These are phyloP conservation scores for Caenorhabditis wallacei DNA, from an alignment of 2,888 invertebrate species.

Conservation along the genomic window DNA sequence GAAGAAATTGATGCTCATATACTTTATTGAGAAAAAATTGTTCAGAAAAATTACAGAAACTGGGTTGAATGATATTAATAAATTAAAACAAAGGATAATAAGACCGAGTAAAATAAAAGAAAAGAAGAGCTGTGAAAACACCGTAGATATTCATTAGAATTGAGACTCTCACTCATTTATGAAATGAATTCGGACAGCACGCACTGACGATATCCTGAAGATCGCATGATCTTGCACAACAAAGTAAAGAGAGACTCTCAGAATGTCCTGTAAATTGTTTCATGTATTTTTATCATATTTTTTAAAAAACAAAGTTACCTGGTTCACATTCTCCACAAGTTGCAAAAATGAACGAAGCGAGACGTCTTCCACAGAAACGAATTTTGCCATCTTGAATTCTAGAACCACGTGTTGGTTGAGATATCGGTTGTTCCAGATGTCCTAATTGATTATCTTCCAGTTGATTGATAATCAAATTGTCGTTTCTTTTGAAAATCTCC, in stretches of 20 bases:
- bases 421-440: not conserved
- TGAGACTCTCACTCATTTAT: not conserved
- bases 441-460: constrained; percentile 21
- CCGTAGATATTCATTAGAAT: not conserved
- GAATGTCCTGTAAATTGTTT: constrained; percentile 26
- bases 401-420: constrained; percentile 1
- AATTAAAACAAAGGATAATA: not conserved
- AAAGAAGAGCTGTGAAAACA: not conserved
- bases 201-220: constrained; percentile 32
- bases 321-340: constrained; percentile 51
- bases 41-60: not conserved
- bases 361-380: constrained; percentile 45
- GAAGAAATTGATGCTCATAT: not conserved
- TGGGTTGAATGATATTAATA: not conserved
- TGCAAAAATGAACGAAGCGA: constrained; percentile 30
- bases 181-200: constrained; percentile 40
- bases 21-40: not conserved
- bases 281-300: not conserved
- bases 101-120: constrained; percentile 24
- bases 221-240: constrained; percentile 32
- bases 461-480: constrained; percentile 21
- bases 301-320: constrained; percentile 16
- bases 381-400: constrained; percentile 24
- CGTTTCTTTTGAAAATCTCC: not conserved
- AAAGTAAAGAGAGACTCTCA: constrained; percentile 19